Percentiles rank a stretch among this genome's conserved stretches.
Conservation (phyloP, 2,888 invertebrate species). For the Pammene aurita region DNA sequence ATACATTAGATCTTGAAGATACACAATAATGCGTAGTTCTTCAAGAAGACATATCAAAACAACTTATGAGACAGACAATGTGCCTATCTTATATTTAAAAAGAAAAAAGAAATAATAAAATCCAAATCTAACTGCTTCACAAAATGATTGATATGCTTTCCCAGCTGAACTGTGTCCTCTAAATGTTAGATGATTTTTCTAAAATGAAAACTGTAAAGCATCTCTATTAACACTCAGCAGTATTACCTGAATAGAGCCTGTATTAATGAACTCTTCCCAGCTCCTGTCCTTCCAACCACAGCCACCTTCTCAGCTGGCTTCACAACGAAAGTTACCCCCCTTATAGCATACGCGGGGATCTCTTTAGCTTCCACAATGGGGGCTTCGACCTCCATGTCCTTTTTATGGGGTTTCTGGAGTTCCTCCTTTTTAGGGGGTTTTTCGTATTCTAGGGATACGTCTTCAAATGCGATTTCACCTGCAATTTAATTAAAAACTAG, state of each 20-base stretch:
- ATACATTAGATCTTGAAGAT: too few species aligned
- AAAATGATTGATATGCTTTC: too few species aligned
- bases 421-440: slow-evolving; percentile 59
- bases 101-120: too few species aligned
- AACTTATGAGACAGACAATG: too few species aligned
- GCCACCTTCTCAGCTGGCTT: slow-evolving; percentile 86
- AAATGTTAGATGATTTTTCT: too few species aligned
- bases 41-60: too few species aligned
- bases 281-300: slow-evolving; percentile 92
- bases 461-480: slow-evolving; percentile 75
- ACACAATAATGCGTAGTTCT: too few species aligned
- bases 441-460: slow-evolving; percentile 74
- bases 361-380: slow-evolving; percentile 63
- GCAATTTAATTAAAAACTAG: slow-evolving; percentile 3
- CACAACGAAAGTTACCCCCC: slow-evolving; percentile 81
- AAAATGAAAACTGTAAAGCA: too few species aligned
- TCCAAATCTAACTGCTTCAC: too few species aligned
- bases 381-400: slow-evolving; percentile 14
- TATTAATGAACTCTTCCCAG: slow-evolving; percentile 91
- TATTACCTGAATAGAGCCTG: slow-evolving; percentile 87
- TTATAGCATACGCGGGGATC: slow-evolving; percentile 62
- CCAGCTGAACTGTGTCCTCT: too few species aligned
- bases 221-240: too few species aligned
- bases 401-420: neutral
- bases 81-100: too few species aligned